Conservation (phyloP, 1,140 invertebrate genomes). For the Epicauta chinensis region DNA sequence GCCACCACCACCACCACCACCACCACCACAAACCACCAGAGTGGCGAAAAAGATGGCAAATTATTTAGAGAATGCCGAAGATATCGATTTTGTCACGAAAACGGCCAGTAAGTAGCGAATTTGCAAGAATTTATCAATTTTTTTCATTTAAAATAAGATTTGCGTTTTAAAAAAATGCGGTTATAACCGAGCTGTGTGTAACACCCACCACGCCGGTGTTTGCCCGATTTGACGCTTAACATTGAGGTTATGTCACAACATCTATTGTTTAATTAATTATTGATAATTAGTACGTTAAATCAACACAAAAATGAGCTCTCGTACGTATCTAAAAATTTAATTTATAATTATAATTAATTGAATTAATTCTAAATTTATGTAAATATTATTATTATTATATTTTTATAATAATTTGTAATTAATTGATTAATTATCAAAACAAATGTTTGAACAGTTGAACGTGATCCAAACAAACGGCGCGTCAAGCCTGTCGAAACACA, state of each 20-base stretch:
- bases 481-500: conserved; percentile 76
- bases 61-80: conserved; percentile 24
- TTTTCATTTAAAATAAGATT: background rate
- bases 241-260: conserved; percentile 6
- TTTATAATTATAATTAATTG: background rate
- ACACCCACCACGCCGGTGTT: background rate
- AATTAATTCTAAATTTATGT: background rate
- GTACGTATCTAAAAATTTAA: no score
- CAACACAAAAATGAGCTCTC: conserved; percentile 14
- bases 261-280: no score
- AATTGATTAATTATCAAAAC: background rate
- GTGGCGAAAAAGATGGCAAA: no score
- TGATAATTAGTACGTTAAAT: background rate
- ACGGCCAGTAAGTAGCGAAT: conserved; percentile 37
- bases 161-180: conserved; percentile 3
- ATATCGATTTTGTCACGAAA: conserved; percentile 40
- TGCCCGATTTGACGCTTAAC: conserved; percentile 17
- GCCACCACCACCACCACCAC: no score
- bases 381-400: conserved; percentile 4
- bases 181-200: background rate
- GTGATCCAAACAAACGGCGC: conserved; percentile 77
- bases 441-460: conserved; percentile 57
- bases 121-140: background rate
- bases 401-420: background rate
- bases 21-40: no score